Evolutionary conservation across 2,797 vertebrate species (phyloP), one percentile per base, ranked within the genome.

Genomic region (Fistularia commersonii): DNA sequence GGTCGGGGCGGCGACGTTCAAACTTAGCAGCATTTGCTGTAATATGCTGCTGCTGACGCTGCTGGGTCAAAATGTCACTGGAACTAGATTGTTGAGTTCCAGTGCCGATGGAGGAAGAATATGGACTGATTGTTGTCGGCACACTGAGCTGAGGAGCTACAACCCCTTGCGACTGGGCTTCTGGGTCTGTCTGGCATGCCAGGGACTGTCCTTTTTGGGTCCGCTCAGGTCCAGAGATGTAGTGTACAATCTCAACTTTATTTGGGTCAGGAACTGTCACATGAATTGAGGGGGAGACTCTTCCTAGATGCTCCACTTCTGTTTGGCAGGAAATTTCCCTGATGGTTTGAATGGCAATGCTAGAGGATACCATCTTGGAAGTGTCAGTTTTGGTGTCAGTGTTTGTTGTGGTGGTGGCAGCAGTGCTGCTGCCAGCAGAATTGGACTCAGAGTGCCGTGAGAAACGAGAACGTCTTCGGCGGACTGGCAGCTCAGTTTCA

Each of bases 301-400:
- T 90, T 47, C 90, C 92, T 12, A 95, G 83, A 63, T 97, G 95
- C 63, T 98, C 95, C 0, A 90, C 93, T 58, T 99, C 97, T 0
- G 97, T 99, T 83, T 99, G 97, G 69, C 95, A 95, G 0, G 96
- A 98, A 79, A 96, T 94, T 83, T 99, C 95, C 4, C 91, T 94
- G 79, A 94, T 96, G 63, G 97, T 99, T 84, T 99, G 97, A 71
- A 96, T 90, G 49, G 92, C 97, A 38, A 99, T 91, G 0, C 95
- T 98, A 64, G 95, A 93, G 13, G 90, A 92, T 3, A 81, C 51
- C 54, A 84, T 79, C 66, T 90, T 92, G 32, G 68, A 10, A 5
- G 62, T 2, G 32, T 85, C 79, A 0, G 54, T 56, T 72, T 86
- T 87, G 35, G 60, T 52, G 33, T 83, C 81, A 15, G 79, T 38